Evolutionary conservation across 2,888 invertebrate genomes (phyloP).

Genomic region (Anthophora plumipes): DNA sequence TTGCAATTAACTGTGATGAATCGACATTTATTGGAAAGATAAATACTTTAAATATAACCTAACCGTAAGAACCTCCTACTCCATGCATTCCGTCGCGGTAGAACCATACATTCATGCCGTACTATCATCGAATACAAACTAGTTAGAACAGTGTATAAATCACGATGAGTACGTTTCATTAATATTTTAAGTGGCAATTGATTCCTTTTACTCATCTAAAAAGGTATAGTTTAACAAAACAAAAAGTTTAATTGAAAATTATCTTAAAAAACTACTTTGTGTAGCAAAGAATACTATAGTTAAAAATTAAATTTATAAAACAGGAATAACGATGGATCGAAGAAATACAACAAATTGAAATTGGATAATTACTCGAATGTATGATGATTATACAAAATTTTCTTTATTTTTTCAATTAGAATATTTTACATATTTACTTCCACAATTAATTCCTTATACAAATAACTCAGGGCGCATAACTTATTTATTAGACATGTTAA

Average conservation of each 20-base stretch:
- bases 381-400: too few species aligned
- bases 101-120: slow-evolving; percentile 13
- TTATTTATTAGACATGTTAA: not conserved
- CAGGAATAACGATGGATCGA: not conserved
- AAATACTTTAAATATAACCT: slow-evolving; percentile 64
- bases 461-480: not conserved
- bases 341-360: too few species aligned
- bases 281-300: not conserved
- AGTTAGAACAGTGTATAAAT: slow-evolving; percentile 9
- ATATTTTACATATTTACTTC: not conserved
- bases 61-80: slow-evolving; percentile 46
- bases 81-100: slow-evolving; percentile 22
- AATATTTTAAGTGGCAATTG: not conserved
- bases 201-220: not conserved
- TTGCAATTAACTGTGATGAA: slow-evolving; percentile 32
- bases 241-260: not conserved
- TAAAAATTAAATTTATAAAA: not conserved
- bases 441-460: not conserved
- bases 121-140: slow-evolving; percentile 12
- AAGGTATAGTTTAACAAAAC: not conserved
- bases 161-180: not conserved
- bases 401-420: not conserved
- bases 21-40: slow-evolving; percentile 48
- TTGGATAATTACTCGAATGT: too few species aligned
- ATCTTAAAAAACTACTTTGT: not conserved